Conservation (phyloP, 2,888 invertebrate genomes). For the Yponomeuta malinellus region DNA sequence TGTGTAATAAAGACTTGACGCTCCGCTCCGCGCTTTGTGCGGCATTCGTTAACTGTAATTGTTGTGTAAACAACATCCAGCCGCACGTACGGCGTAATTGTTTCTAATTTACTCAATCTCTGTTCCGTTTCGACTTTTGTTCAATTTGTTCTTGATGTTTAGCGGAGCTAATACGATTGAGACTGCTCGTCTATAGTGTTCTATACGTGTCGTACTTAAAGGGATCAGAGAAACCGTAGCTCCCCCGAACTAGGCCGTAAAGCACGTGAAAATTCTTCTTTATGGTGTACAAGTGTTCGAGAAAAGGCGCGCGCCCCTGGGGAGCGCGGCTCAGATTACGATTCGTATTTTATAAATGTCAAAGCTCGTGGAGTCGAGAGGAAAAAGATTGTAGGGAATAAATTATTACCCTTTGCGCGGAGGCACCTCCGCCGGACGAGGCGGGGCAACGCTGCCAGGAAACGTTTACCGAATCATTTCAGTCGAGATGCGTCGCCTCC, state of each 20-base stretch:
- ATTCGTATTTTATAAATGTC: constrained; percentile 59
- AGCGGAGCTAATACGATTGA: not conserved
- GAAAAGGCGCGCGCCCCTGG: constrained; percentile 18
- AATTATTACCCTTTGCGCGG: constrained; percentile 29
- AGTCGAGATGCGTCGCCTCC: constrained; percentile 18
- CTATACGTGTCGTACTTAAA: constrained; percentile 1
- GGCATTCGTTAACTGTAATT: constrained; percentile 19
- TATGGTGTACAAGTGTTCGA: constrained; percentile 34
- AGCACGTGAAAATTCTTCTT: constrained; percentile 59
- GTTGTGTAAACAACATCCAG: constrained; percentile 18
- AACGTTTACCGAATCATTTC: constrained; percentile 24
- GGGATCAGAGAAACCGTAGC: constrained; percentile 33
- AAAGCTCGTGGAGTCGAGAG: constrained; percentile 38
- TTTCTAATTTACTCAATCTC: constrained; percentile 8
- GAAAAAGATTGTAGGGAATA: constrained; percentile 40
- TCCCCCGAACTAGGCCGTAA: constrained; percentile 44
- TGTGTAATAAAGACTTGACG: constrained; percentile 23
- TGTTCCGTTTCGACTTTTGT: constrained; percentile 7
- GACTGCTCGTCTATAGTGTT: not conserved
- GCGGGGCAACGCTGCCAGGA: constrained; percentile 19
- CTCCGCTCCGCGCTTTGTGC: constrained; percentile 17
- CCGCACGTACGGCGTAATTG: constrained; percentile 11
- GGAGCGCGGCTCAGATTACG: constrained; percentile 28
- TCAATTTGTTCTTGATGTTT: constrained; percentile 4
- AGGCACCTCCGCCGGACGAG: constrained; percentile 16